Percentiles rank a stretch among this genome's conserved stretches.
Evolutionary conservation across 2,797 vertebrate species (phyloP).

Genomic region (Hybognathus amarus): DNA sequence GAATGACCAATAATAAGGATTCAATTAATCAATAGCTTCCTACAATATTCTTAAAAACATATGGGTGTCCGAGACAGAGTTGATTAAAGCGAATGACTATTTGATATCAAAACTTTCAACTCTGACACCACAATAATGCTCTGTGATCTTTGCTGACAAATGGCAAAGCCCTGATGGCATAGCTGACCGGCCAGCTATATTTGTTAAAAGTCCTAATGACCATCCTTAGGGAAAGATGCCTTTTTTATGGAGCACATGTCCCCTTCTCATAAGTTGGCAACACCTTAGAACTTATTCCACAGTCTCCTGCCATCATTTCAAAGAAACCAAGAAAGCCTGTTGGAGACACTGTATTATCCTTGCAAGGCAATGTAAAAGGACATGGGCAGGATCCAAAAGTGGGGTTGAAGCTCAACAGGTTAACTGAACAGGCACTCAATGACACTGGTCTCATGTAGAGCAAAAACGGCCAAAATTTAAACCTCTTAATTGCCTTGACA

Average conservation of each 20-base stretch:
- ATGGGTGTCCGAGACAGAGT: not conserved
- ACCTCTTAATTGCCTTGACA: not conserved
- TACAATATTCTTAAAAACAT: not conserved
- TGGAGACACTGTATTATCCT: slow-evolving; percentile 60
- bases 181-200: slow-evolving; percentile 75
- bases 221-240: slow-evolving; percentile 62
- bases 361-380: slow-evolving; percentile 49
- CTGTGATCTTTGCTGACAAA: slow-evolving; percentile 58
- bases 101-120: slow-evolving; percentile 16
- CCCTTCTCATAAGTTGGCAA: slow-evolving; percentile 28
- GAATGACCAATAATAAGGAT: not conserved
- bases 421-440: not conserved
- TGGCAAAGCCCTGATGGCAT: slow-evolving; percentile 66
- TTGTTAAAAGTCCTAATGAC: slow-evolving; percentile 76
- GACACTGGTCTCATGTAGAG: not conserved
- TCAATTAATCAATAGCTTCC: not conserved
- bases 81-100: not conserved
- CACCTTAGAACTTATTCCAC: slow-evolving; percentile 60
- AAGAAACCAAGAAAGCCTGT: slow-evolving; percentile 61
- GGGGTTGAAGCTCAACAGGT: too few species aligned
- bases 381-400: not conserved
- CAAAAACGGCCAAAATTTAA: not conserved
- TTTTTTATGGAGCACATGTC: slow-evolving; percentile 77
- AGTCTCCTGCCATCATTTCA: slow-evolving; percentile 63
- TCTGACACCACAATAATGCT: not conserved